Conservation (phyloP, 2,888 invertebrate genomes). For the Napeogenes sylphis region DNA sequence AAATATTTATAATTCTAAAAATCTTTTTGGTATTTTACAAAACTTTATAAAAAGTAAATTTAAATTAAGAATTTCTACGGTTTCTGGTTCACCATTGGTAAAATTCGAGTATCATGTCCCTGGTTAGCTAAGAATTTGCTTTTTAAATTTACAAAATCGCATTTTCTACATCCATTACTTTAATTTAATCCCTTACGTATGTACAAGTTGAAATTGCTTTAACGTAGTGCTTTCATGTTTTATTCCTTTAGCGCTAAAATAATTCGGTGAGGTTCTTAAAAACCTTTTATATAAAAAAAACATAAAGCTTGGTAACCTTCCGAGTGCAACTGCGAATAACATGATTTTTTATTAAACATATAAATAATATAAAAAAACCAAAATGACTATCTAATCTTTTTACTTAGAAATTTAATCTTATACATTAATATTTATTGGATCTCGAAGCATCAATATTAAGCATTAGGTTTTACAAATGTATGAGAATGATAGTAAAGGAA, state of each 20-base stretch:
- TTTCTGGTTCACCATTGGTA: too few species aligned
- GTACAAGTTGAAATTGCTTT: slow-evolving; percentile 39
- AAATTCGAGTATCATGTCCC: too few species aligned
- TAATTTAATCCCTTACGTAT: slow-evolving; percentile 50
- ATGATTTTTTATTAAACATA: too few species aligned
- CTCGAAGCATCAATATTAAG: slow-evolving; percentile 15
- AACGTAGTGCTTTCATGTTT: slow-evolving; percentile 12
- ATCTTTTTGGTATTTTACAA: too few species aligned
- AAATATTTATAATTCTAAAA: too few species aligned
- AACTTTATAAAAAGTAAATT: too few species aligned
- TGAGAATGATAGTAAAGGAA: slow-evolving; percentile 36
- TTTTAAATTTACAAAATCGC: slow-evolving; percentile 39
- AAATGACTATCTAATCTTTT: too few species aligned
- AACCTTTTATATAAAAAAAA: slow-evolving; percentile 6
- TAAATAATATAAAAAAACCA: too few species aligned
- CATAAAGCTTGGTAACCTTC: not conserved
- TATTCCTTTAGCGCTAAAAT: slow-evolving; percentile 13
- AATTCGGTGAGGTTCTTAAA: slow-evolving; percentile 11
- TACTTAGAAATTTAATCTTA: too few species aligned
- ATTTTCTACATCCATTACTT: slow-evolving; percentile 55
- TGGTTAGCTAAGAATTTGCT: too few species aligned
- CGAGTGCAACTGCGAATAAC: too few species aligned
- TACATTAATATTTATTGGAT: not conserved
- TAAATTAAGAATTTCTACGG: too few species aligned
- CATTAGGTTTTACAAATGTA: slow-evolving; percentile 32